Evolutionary conservation across 2,888 invertebrate genomes (phyloP).

Genomic region (Lasioglossum figueresi): DNA sequence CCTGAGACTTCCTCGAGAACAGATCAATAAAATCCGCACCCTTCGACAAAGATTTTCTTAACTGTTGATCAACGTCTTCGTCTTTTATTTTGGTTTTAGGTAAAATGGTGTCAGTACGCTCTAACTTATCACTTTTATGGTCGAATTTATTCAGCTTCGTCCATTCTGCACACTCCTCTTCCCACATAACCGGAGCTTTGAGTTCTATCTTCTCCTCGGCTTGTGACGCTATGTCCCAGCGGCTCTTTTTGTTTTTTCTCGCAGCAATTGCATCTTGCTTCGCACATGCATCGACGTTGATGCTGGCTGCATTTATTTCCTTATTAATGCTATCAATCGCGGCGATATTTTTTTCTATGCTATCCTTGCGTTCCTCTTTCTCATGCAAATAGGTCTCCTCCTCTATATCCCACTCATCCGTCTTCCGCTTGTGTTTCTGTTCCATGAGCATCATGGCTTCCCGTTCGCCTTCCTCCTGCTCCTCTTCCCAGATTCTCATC

Average conservation of each 20-base stretch:
- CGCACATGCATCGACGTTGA: constrained; percentile 21
- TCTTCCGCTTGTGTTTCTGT: constrained; percentile 67
- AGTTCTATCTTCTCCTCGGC: constrained; percentile 71
- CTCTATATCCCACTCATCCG: constrained; percentile 71
- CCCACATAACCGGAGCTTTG: constrained; percentile 72
- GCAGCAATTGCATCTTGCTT: constrained; percentile 32
- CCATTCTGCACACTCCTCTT: constrained; percentile 72
- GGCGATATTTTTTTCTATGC: constrained; percentile 11
- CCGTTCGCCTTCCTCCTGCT: constrained; percentile 80
- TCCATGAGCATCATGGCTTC: constrained; percentile 76
- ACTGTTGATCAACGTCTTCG: constrained; percentile 39
- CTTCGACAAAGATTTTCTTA: constrained; percentile 26
- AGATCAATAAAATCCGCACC: constrained; percentile 52
- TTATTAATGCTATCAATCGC: constrained; percentile 26
- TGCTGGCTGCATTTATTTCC: constrained; percentile 10
- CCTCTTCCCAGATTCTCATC: constrained; percentile 82
- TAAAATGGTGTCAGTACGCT: constrained; percentile 32
- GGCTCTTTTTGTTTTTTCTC: constrained; percentile 73
- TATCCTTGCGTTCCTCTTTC: constrained; percentile 38
- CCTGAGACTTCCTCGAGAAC: constrained; percentile 51
- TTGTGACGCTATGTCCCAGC: constrained; percentile 79
- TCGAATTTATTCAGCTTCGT: constrained; percentile 59
- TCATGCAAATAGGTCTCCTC: constrained; percentile 60
- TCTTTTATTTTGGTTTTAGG: constrained; percentile 42
- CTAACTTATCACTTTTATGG: constrained; percentile 33